phyloP scores from a whole-genome alignment of 2,797 vertebrate genomes.

The Rhinatrema bivittatum region DNA sequence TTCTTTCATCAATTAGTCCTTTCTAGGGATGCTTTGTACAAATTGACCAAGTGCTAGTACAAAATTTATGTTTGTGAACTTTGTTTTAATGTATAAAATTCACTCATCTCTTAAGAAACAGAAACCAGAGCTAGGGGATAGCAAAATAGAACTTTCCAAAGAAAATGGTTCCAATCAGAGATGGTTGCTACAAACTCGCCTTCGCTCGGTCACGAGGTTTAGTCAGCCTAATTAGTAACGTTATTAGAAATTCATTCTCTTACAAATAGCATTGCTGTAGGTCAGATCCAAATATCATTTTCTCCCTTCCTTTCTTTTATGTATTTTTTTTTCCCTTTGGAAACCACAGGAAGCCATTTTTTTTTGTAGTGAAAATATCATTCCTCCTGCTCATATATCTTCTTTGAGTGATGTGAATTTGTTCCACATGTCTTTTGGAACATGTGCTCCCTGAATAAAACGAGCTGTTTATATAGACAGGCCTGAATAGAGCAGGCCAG shows the following conservation, averaged over 20 bases:
- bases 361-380: slow-evolving; percentile 24
- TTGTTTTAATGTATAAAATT: too few species aligned
- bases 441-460: slow-evolving; percentile 2
- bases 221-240: slow-evolving; percentile 6
- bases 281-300: slow-evolving; percentile 1
- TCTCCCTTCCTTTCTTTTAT: slow-evolving; percentile 13
- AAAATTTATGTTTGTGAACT: too few species aligned
- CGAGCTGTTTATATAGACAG: slow-evolving; percentile 2
- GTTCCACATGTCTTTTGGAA: slow-evolving; percentile 32
- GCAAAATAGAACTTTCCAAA: not conserved
- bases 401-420: slow-evolving; percentile 26
- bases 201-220: not conserved
- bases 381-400: slow-evolving; percentile 29
- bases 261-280: not conserved
- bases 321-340: slow-evolving; percentile 17
- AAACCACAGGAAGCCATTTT: slow-evolving; percentile 35
- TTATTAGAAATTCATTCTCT: not conserved
- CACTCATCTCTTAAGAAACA: too few species aligned
- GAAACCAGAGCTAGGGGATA: fast-evolving
- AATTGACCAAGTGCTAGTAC: too few species aligned
- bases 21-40: too few species aligned
- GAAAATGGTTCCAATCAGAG: not conserved
- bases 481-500: not conserved
- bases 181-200: not conserved
- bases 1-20: too few species aligned